phyloP scores from a whole-genome alignment of 1,140 invertebrate species.

The Drosophila azteca region DNA sequence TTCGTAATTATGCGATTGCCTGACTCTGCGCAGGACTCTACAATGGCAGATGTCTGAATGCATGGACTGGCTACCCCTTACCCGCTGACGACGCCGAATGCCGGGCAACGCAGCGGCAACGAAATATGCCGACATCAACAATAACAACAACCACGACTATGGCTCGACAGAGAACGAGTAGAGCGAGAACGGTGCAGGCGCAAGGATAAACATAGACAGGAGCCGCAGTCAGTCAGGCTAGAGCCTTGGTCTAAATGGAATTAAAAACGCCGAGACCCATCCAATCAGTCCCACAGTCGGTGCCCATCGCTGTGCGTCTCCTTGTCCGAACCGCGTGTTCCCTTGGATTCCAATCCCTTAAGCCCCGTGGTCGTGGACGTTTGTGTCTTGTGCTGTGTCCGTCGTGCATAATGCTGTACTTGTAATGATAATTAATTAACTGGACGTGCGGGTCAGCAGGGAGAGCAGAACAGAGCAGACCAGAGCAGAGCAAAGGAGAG shows the following conservation, averaged over 20 bases:
- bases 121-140: slow-evolving; percentile 74
- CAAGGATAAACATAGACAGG: slow-evolving; percentile 78
- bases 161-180: slow-evolving; percentile 30
- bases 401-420: slow-evolving; percentile 13
- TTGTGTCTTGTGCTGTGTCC: slow-evolving; percentile 16
- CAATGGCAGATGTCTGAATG: slow-evolving; percentile 2
- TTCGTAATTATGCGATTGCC: background rate
- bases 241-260: slow-evolving; percentile 60
- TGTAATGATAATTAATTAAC: slow-evolving; percentile 49
- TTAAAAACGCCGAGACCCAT: slow-evolving; percentile 60
- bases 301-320: slow-evolving; percentile 48
- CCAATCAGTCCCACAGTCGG: slow-evolving; percentile 62
- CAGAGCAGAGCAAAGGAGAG: background rate
- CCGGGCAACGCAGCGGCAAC: slow-evolving; percentile 31
- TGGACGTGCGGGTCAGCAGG: slow-evolving; percentile 5
- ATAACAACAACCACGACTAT: slow-evolving; percentile 38
- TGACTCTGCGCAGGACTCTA: slow-evolving; percentile 3
- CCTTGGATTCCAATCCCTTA: background rate
- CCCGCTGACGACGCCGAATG: slow-evolving; percentile 18
- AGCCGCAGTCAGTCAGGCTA: slow-evolving; percentile 42
- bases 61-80: no score
- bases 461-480: background rate
- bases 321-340: slow-evolving; percentile 15
- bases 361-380: background rate
- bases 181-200: slow-evolving; percentile 53